phyloP scores from a whole-genome alignment of 2,113 vertebrate species.

The Capreolus pygargus region DNA sequence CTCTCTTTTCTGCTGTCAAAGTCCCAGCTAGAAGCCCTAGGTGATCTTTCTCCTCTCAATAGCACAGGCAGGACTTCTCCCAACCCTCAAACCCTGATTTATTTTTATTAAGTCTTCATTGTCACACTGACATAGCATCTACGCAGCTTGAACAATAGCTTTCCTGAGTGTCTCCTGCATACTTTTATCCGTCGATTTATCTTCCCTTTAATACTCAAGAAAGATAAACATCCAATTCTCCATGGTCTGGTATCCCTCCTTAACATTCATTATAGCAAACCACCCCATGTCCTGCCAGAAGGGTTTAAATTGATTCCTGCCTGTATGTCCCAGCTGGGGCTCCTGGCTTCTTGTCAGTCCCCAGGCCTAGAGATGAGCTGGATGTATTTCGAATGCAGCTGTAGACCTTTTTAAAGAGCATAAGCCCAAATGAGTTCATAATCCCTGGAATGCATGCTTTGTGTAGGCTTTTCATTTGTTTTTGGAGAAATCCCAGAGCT shows the following conservation, averaged over 20 bases:
- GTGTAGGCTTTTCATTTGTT: constrained; percentile 69
- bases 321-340: constrained; percentile 71
- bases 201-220: constrained; percentile 28
- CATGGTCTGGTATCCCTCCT: constrained; percentile 61
- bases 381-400: constrained; percentile 73
- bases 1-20: not conserved
- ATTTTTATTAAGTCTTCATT: constrained; percentile 70
- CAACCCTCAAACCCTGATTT: constrained; percentile 30
- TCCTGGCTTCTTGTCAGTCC: constrained; percentile 67
- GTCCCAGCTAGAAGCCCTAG: not conserved
- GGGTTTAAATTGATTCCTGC: constrained; percentile 73
- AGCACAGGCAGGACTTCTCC: constrained; percentile 2
- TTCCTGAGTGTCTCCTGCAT: constrained; percentile 24
- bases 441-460: constrained; percentile 69
- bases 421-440: constrained; percentile 70
- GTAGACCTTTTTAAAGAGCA: constrained; percentile 70
- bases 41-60: constrained; percentile 2
- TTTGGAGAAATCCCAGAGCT: constrained; percentile 70
- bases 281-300: constrained; percentile 59
- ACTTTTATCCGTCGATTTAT: constrained; percentile 59
- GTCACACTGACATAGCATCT: constrained; percentile 57
- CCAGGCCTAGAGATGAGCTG: constrained; percentile 65
- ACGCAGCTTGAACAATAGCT: constrained; percentile 28
- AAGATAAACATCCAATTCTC: constrained; percentile 73
- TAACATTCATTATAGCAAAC: constrained; percentile 69